Evolutionary conservation across 2,888 invertebrate species (phyloP).

Genomic region (Octodonta nipae): DNA sequence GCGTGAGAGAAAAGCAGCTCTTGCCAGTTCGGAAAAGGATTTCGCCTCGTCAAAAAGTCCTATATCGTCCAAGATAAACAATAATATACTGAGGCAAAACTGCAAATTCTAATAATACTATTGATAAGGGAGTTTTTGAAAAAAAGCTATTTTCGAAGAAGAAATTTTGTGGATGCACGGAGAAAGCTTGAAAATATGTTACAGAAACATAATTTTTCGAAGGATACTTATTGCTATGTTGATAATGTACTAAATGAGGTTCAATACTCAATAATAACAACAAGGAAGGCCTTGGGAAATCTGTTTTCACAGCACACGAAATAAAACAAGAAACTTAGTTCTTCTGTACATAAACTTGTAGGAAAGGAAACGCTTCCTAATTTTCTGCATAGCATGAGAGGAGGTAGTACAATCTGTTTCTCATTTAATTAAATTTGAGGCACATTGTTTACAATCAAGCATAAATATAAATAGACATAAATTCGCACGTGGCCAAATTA

Average conservation of each 20-base stretch:
- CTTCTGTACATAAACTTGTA: constrained; percentile 8
- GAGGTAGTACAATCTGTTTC: too few relatives aligned
- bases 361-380: neutral
- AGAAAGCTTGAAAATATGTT: constrained; percentile 9
- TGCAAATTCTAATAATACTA: neutral
- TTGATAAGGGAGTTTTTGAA: neutral
- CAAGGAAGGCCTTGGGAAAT: constrained; percentile 1
- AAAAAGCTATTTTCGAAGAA: constrained; percentile 4
- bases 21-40: too few relatives aligned
- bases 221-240: constrained; percentile 12
- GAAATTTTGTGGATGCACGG: constrained; percentile 14
- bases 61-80: too few relatives aligned
- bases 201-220: constrained; percentile 10
- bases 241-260: constrained; percentile 11
- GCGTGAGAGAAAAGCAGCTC: too few relatives aligned
- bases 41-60: too few relatives aligned
- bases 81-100: too few relatives aligned
- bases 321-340: constrained; percentile 5
- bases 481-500: too few relatives aligned
- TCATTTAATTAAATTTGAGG: too few relatives aligned
- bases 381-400: constrained; percentile 10
- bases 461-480: too few relatives aligned
- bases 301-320: neutral
- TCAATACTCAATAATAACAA: constrained; percentile 6
- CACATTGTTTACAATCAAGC: too few relatives aligned